Evolutionary conservation across 37 sponge, comb jelly and placozoan genomes (phyloP), one percentile per base, ranked within the genome.

Genomic region (Halichondria panicea): DNA sequence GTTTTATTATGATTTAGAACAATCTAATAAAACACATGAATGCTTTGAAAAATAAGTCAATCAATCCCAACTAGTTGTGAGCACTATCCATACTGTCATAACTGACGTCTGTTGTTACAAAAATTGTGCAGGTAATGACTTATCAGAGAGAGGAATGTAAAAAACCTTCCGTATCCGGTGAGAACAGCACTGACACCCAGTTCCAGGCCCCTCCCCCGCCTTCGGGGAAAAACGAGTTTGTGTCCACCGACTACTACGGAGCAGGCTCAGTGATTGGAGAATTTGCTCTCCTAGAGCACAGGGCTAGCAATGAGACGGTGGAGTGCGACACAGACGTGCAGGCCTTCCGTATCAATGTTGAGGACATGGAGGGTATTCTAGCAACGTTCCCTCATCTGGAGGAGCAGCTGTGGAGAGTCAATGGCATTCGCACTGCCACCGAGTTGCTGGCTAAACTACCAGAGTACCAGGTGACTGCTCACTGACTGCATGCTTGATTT

Each of bases 221-320:
- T 18, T 48, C 52, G 13, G 15, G 52, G 15, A 48, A 48, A 48
- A 48, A 48, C 15, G 1, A 46, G 25, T 13, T 37, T n/a, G 36
- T 27, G 39, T 68, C 33, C 25, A 15, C 72, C 4, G 96, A 87
- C 62, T 81, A 76, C 40, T 57, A 65, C 18, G 86, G 89, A 8
- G 36, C 92, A 18, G 96, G 96, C 1, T 68, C 27, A n/a, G 85
- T 96, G 32, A 38, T 96, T 48, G 93, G 93, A 22, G 97, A 96
- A 55, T 48, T 74, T 66, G 87, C 76, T 19, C 61, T 96, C 30
- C 82, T 96, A 19, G 68, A 63, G 5, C 50, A 84, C 44, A 36
- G 48, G 39, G 33, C 28, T 18, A 52, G 55, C 31, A 50, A 74
- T 15, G 37, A 77, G 12, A 18, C 69, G 4, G 83, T 85, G 5